phyloP scores from a whole-genome alignment of 2,888 invertebrate species.

The Nebria salina region DNA sequence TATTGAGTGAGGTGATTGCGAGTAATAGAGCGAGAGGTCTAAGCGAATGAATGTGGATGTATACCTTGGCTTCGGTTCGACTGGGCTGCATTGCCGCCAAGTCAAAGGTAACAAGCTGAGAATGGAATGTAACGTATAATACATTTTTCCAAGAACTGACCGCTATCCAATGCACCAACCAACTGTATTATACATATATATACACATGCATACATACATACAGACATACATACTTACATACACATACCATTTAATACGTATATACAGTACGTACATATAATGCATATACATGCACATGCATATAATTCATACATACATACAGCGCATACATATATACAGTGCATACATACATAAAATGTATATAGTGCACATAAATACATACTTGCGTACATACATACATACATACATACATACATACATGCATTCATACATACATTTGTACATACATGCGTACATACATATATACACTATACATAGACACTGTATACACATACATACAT shows the following conservation, averaged over 20 bases:
- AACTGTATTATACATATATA: not conserved
- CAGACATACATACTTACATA: not conserved
- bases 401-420: not conserved
- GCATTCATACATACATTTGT: not conserved
- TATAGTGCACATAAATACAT: not conserved
- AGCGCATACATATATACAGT: not conserved
- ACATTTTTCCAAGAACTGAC: constrained; percentile 4
- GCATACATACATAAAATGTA: too few species aligned
- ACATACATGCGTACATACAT: not conserved
- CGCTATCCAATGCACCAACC: not conserved
- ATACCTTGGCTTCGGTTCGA: not conserved
- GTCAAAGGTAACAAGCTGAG: constrained; percentile 1
- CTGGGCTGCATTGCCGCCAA: not conserved
- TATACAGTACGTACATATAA: not conserved
- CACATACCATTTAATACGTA: not conserved
- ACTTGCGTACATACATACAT: not conserved
- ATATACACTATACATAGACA: too few species aligned
- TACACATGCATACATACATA: not conserved
- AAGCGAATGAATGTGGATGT: not conserved
- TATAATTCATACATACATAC: not conserved
- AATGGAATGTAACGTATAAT: constrained; percentile 4
- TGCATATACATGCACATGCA: not conserved
- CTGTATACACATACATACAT: too few species aligned
- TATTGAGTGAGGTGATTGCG: not conserved
- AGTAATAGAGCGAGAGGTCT: constrained; percentile 8